Evolutionary conservation across 2,797 vertebrate species (phyloP), one percentile per base, ranked within the genome.

Genomic region (Allobates femoralis): DNA sequence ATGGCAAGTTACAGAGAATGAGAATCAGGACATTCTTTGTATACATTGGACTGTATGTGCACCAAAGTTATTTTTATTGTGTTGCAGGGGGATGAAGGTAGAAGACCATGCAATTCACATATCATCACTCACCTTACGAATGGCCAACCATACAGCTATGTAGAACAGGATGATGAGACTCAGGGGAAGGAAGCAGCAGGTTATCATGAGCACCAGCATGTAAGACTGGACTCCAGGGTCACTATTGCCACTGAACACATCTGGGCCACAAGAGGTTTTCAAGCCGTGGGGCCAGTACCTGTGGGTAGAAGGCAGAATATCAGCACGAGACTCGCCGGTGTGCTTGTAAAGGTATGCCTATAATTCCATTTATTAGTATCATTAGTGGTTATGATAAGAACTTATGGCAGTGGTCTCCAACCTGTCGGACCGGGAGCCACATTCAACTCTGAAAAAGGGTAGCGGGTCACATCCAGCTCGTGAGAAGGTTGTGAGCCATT

Each of bases 241-340:
- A 0, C 95, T 93, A 81, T 85, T 96, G 90, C 97, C 96, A 67
- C 96, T 96, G 93, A 97, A 97, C 76, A 98, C 97, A 71, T 98
- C 97, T 0, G 97, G 97, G 28, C 97, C 97, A 8, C 97, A 98
- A 0, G 97, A 97, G 0, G 97, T 97, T 93, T 98, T 97, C 89
- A 98, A 92, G 80, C 97, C 96, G 0, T 98, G 96, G 84, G 97
- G 97, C 97, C 97, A 97, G 85, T 93, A 97, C 91, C 97, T 97
- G 85, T 34, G 34, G 58, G 7, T 37, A 12, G 83, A 87, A 11
- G 41, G 64, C 32, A 67, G 19, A 62, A 41, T 19, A 23, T 41
- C 46, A 23, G 12, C n/a, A 34, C 50, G n/a, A 80, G 15, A 14
- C 23, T 74, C 28, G 15, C n/a, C 37, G 23, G 32, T 76, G 32